Conservation (phyloP, 2,797 vertebrate genomes). For the Valencia hispanica region DNA sequence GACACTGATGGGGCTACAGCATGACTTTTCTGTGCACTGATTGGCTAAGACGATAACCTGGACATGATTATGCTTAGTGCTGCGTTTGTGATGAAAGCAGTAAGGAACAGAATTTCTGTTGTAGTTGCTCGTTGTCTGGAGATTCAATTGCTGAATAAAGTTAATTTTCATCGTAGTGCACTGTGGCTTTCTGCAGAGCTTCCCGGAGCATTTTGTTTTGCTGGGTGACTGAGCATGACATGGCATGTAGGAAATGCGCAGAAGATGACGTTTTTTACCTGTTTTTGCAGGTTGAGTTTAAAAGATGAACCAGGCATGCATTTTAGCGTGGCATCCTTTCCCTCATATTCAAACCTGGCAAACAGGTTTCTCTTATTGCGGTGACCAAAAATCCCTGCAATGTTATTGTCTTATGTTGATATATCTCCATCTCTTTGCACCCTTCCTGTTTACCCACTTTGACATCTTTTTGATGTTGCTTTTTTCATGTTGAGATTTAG, state of each 20-base stretch:
- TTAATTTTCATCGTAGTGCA: conserved; percentile 9
- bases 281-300: conserved; percentile 5
- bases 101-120: background rate
- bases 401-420: background rate
- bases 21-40: conserved; percentile 45
- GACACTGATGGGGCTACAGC: conserved; percentile 21
- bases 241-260: conserved; percentile 47
- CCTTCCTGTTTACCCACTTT: background rate
- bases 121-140: conserved; percentile 10
- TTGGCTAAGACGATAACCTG: conserved; percentile 34
- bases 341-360: background rate
- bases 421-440: background rate
- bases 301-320: conserved; percentile 23
- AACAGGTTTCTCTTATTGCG: background rate
- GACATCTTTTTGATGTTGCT: background rate
- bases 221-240: conserved; percentile 54
- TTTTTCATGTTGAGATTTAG: background rate
- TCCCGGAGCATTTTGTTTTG: conserved; percentile 53
- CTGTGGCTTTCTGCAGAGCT: conserved; percentile 10
- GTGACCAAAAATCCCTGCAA: background rate
- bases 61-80: conserved; percentile 19
- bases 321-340: conserved; percentile 6
- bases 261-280: background rate
- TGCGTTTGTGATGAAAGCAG: conserved; percentile 5
- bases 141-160: conserved; percentile 4